These are phyloP conservation scores for Ambastaia sidthimunki DNA, from an alignment of 2,797 vertebrate genomes.

Conservation along the genomic window DNA sequence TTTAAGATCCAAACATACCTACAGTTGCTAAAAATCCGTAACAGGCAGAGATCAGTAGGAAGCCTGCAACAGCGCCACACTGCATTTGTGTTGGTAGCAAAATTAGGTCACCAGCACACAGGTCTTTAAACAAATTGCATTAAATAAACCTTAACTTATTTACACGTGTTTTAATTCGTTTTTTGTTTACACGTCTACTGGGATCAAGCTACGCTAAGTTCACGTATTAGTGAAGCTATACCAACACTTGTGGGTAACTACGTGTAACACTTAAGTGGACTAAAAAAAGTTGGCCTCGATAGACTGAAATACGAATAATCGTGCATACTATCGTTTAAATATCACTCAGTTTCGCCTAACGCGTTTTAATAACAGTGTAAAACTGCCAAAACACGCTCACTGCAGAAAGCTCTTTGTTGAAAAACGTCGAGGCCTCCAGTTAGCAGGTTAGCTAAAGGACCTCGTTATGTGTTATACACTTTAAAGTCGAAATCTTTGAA, in stretches of 20 bases:
- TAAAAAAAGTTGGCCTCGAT: background rate
- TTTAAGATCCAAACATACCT: background rate
- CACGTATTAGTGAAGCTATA: too few species aligned
- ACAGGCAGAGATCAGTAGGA: background rate
- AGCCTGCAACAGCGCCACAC: background rate
- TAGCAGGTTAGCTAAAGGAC: background rate
- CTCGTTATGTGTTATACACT: background rate
- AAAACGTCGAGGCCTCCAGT: conserved; percentile 44
- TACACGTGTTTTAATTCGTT: background rate
- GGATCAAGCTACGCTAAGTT: too few species aligned
- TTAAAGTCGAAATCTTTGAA: background rate
- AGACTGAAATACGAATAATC: background rate
- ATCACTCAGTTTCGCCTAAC: background rate
- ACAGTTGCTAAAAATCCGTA: background rate
- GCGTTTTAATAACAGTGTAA: background rate
- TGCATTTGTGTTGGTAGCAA: background rate
- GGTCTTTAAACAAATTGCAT: background rate
- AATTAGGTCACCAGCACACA: background rate
- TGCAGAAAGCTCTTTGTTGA: conserved; percentile 62
- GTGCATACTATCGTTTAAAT: background rate
- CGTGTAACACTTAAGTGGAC: background rate
- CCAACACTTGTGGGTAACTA: too few species aligned
- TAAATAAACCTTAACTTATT: background rate
- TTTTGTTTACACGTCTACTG: background rate
- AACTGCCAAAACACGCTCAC: background rate